phyloP scores from a whole-genome alignment of 2,888 invertebrate genomes.

The Trissolcus brochymenae region DNA sequence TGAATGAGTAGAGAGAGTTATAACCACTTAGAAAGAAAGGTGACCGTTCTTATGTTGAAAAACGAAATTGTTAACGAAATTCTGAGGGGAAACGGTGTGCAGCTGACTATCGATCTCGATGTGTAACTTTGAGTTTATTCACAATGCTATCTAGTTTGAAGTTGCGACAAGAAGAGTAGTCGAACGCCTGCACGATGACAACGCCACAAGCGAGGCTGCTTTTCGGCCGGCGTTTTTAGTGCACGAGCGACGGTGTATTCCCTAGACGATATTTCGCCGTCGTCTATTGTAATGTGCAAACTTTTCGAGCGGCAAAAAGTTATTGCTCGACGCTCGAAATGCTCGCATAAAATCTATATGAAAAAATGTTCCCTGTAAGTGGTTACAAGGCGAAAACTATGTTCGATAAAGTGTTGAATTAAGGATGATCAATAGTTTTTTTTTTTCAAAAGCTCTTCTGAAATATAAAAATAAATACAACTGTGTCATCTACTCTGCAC shows the following conservation, averaged over 20 bases:
- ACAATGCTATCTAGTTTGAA: constrained; percentile 31
- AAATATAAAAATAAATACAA: no score
- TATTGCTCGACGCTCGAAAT: constrained; percentile 23
- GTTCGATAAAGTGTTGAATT: no score
- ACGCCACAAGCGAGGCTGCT: constrained; percentile 39
- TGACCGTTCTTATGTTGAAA: constrained; percentile 27
- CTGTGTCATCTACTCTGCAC: no score
- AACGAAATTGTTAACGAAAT: constrained; percentile 43
- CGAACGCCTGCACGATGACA: constrained; percentile 43
- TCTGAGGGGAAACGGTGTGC: constrained; percentile 40
- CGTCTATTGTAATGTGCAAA: constrained; percentile 40
- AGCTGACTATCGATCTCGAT: constrained; percentile 46
- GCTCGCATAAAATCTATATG: constrained; percentile 7
- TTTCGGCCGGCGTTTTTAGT: constrained; percentile 37
- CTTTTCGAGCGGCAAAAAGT: constrained; percentile 35
- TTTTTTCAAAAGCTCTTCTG: no score
- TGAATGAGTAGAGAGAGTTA: constrained; percentile 26
- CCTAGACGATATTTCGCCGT: constrained; percentile 28
- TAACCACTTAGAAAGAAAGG: constrained; percentile 22
- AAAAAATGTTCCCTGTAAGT: no score
- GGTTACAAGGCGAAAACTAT: no score
- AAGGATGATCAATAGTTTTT: background rate
- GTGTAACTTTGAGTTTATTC: constrained; percentile 40
- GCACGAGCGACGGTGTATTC: constrained; percentile 14
- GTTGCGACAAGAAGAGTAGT: constrained; percentile 27